Evolutionary conservation across 1,140 invertebrate genomes (phyloP), one percentile per base, ranked within the genome.

Genomic region (Araneus ventricosus): DNA sequence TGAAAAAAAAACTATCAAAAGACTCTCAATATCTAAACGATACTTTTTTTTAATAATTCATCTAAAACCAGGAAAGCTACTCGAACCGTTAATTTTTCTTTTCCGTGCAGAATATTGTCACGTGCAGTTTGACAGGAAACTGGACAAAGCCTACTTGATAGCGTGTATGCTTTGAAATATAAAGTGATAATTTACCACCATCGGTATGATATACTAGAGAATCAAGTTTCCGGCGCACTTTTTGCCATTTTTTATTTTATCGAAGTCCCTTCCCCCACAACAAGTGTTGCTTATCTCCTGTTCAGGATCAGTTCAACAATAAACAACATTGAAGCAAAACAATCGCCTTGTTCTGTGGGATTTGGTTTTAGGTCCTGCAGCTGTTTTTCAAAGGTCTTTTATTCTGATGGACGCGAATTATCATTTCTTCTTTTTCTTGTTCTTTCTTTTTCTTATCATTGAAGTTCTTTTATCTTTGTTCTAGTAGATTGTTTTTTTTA

Each of bases 221-320:
- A 39, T 5, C n/a, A 61, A 22, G 22, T 61, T 63, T 87, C 85
- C 85, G 85, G 52, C 24, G 57, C 61, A 17, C 22, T 63, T 63
- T 87, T 34, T n/a, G 37, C 24, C 39, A n/a, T n/a, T 82, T 79
- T 52, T 45, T 41, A 24, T 82, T 41, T 82, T 82, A 82, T 82
- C 27, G 6, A 45, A 41, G 10, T 87, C 5, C n/a, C n/a, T 17
- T 3, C 45, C n/a, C 39, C 37, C 61, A n/a, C 27, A 7, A 6
- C 75, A 84, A 91, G 75, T 84, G 79, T 91, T 84, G 89, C 89
- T 84, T 91, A 84, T 91, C 75, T 91, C 89, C 75, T 91, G 34
- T 59, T 41, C 6, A 75, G 67, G 30, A 75, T 75, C 67, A 34
- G 17, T 75, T 37, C 17, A 20, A 75, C 67, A 75, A 75, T 75